Evolutionary conservation across 2,797 vertebrate species (phyloP), one percentile per base, ranked within the genome.

Genomic region (Phoebastria nigripes): DNA sequence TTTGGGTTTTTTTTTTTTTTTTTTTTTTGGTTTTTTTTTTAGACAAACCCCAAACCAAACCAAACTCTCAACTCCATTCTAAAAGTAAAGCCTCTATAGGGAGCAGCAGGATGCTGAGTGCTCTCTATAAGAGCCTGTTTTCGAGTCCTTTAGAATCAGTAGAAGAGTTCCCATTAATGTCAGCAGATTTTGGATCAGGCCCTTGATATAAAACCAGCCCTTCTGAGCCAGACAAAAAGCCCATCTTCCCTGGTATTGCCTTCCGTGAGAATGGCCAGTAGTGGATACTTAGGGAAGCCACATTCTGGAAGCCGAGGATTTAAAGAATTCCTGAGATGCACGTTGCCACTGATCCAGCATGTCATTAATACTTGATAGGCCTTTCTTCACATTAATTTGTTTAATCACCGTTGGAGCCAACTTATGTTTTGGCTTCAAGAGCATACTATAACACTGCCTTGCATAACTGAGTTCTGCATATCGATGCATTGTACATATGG

Each of bases 401-500:
- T 96, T 56, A 70, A 31, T 74, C 21, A 18, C 1, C 65, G 6
- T 39, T 86, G 56, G 29, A 67, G 16, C 18, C 28, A 83, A 4
- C 18, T n/a, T 55, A 6, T 25, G 4, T 54, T 91, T 87, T 83
- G 44, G 5, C 22, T 85, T 82, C 15, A 44, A 52, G 44, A 66
- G 25, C 22, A 29, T 37, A 9, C 11, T 51, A 3, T 37, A 51
- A 19, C 17, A 6, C 17, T 82, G 26, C 19, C 44, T 85, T 90
- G 44, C 29, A 41, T 31, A 71, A 22, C 25, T 8, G 62, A 84
- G 14, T 73, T 82, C 66, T 79, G 41, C 9, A 4, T n/a, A 21
- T 65, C 0, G 0, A 21, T 51, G 24, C 6, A 1, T 4, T 77
- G 52, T 33, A 29, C 0, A 0, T 35, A 11, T 19, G 25, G 33